A percentile compares a stretch with the other conserved stretches of the same genome.
Evolutionary conservation across 2,797 vertebrate species (phyloP).

Genomic region (Enteromius anoplus): DNA sequence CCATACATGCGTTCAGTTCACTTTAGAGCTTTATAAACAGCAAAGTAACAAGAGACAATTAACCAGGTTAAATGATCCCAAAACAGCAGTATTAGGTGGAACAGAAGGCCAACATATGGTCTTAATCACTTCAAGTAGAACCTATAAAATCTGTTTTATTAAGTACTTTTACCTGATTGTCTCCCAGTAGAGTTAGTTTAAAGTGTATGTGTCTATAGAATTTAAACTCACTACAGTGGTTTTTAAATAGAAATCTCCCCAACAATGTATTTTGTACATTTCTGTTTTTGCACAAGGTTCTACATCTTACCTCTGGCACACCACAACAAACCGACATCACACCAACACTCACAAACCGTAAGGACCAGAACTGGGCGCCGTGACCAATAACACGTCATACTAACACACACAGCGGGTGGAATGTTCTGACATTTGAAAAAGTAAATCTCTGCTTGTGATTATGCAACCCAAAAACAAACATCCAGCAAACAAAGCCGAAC

Average conservation of each 20-base stretch:
- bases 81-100: background rate
- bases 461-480: conserved; percentile 66
- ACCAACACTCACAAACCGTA: conserved; percentile 70
- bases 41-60: background rate
- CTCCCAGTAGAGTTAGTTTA: background rate
- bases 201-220: background rate
- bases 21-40: background rate
- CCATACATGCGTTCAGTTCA: background rate
- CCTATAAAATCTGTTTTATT: background rate
- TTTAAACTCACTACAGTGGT: background rate
- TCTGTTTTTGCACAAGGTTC: conserved; percentile 54
- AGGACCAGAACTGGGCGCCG: conserved; percentile 57
- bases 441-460: conserved; percentile 59
- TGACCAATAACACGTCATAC: conserved; percentile 58
- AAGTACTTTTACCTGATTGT: background rate
- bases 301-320: conserved; percentile 57
- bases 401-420: conserved; percentile 60
- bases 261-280: conserved; percentile 4
- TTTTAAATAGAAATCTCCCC: background rate
- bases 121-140: background rate
- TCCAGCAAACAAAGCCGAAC: conserved; percentile 70
- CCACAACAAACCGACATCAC: conserved; percentile 67
- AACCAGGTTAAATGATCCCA: background rate
- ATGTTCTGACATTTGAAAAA: conserved; percentile 54
- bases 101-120: background rate